A percentile compares a stretch with the other conserved stretches of the same genome.
Conservation (phyloP, 2,797 vertebrate genomes). For the Lacerta viridis region DNA sequence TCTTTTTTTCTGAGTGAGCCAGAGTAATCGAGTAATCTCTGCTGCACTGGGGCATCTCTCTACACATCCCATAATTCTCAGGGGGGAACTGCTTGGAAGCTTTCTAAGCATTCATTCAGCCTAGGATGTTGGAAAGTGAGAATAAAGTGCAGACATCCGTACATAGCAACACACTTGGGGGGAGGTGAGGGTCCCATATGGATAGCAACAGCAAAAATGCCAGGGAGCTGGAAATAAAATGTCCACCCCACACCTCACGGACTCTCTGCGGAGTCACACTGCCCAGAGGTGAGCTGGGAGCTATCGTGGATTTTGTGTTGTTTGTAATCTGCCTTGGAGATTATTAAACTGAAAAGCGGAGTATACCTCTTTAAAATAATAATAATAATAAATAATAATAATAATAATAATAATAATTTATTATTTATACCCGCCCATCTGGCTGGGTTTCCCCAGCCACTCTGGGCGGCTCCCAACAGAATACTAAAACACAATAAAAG, state of each 20-base stretch:
- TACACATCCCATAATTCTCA: neutral
- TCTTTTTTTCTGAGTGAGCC: neutral
- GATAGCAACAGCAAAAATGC: too few relatives aligned
- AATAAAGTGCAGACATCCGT: neutral
- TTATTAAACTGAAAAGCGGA: too few relatives aligned
- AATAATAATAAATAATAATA: neutral
- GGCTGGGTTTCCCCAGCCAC: too few relatives aligned
- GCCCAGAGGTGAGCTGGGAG: neutral
- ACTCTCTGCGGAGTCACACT: neutral
- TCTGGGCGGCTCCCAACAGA: too few relatives aligned
- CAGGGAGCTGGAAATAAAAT: too few relatives aligned
- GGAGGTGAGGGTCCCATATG: too few relatives aligned
- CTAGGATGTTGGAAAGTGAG: neutral
- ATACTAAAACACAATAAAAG: too few relatives aligned
- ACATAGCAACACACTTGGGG: too few relatives aligned
- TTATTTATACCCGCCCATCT: too few relatives aligned
- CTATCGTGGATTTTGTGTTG: too few relatives aligned
- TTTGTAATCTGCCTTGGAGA: neutral
- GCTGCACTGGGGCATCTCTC: neutral
- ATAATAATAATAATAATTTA: neutral
- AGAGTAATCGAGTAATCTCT: neutral
- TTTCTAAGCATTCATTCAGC: neutral
- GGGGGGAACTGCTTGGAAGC: neutral
- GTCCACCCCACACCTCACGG: neutral
- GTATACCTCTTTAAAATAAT: neutral